These are phyloP conservation scores for Phengaris alcon DNA, from an alignment of 2,888 invertebrate genomes.

Conservation along the genomic window DNA sequence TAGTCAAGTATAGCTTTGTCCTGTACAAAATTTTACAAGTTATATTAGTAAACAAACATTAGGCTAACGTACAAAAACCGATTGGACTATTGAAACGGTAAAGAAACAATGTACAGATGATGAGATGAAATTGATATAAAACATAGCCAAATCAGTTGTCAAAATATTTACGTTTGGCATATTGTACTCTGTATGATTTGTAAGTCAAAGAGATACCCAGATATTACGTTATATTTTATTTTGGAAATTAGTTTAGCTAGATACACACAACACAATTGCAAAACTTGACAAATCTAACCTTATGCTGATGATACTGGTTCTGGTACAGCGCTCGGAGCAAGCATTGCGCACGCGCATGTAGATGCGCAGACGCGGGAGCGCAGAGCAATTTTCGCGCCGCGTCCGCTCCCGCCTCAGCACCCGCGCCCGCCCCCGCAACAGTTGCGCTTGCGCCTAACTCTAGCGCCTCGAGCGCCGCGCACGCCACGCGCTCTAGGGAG, in stretches of 20 bases:
- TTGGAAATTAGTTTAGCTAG: too few relatives aligned
- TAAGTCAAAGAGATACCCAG: too few relatives aligned
- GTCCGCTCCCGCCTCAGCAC: slow-evolving; percentile 58
- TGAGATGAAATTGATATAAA: too few relatives aligned
- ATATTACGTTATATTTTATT: too few relatives aligned
- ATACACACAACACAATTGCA: too few relatives aligned
- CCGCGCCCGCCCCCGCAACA: slow-evolving; percentile 47
- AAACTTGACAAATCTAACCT: slow-evolving; percentile 64
- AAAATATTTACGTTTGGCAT: too few relatives aligned
- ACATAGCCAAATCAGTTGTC: too few relatives aligned
- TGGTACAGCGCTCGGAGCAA: slow-evolving; percentile 89
- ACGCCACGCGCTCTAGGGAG: slow-evolving; percentile 68
- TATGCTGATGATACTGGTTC: slow-evolving; percentile 90
- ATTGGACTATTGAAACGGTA: too few relatives aligned
- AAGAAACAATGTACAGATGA: too few relatives aligned
- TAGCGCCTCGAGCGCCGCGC: slow-evolving; percentile 67
- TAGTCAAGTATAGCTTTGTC: slow-evolving; percentile 92
- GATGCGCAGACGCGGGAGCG: slow-evolving; percentile 65
- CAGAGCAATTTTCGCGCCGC: slow-evolving; percentile 65
- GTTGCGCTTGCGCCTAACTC: slow-evolving; percentile 62
- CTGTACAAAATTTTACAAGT: slow-evolving; percentile 53
- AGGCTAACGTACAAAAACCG: neutral
- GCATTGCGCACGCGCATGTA: slow-evolving; percentile 83
- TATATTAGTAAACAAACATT: neutral
- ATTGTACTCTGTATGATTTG: too few relatives aligned